Evolutionary conservation across 2,797 vertebrate genomes (phyloP).

Genomic region (Erethizon dorsatum): DNA sequence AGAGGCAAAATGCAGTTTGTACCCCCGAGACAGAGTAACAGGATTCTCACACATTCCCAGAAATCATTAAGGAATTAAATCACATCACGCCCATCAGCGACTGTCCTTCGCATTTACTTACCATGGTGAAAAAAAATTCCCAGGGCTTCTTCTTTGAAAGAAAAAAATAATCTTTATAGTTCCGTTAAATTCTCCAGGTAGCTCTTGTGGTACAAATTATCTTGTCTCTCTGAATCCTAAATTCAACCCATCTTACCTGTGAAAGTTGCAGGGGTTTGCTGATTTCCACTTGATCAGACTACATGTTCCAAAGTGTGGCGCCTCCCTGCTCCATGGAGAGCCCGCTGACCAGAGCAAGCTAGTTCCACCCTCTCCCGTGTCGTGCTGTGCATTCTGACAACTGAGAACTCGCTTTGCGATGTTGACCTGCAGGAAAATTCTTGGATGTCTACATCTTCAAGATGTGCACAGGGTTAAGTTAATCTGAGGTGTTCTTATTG

Average conservation of each 20-base stretch:
- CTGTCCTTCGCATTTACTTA: conserved; percentile 5
- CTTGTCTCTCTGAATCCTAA: conserved; percentile 8
- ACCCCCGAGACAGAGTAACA: neutral
- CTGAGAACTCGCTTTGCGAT: neutral
- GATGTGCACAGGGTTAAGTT: neutral
- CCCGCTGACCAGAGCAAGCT: neutral
- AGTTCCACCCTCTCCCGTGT: neutral
- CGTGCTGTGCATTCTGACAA: neutral
- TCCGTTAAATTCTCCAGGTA: neutral
- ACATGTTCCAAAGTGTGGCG: neutral
- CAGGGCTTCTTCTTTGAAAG: conserved; percentile 7
- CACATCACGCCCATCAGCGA: neutral
- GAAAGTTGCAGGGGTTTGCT: neutral
- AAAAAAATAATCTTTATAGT: neutral
- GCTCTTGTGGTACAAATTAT: neutral
- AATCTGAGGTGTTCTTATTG: neutral
- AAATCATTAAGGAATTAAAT: neutral
- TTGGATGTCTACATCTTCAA: neutral
- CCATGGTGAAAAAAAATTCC: neutral
- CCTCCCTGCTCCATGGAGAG: neutral
- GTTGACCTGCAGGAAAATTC: neutral
- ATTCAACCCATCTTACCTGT: neutral
- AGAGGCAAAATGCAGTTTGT: neutral
- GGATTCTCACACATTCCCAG: neutral
- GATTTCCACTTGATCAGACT: neutral